Evolutionary conservation across 2,888 invertebrate genomes (phyloP).

Genomic region (Drosophila multiciliata): DNA sequence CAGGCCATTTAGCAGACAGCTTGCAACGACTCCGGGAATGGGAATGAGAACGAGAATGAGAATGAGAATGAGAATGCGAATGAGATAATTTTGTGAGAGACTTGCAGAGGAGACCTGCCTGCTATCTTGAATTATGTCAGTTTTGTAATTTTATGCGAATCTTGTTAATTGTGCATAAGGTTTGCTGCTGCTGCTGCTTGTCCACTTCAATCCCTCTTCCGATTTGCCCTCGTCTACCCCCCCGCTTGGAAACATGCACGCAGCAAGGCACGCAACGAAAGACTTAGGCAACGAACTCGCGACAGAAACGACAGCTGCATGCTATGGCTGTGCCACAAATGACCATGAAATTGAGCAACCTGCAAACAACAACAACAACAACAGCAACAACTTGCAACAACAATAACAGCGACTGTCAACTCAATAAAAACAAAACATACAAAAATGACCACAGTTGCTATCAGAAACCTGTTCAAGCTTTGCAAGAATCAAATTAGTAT

Average conservation of each 20-base stretch:
- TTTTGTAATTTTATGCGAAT: constrained; percentile 79
- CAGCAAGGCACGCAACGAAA: constrained; percentile 56
- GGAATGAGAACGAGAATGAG: constrained; percentile 29
- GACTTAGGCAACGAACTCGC: constrained; percentile 73
- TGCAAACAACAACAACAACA: constrained; percentile 19
- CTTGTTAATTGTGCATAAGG: constrained; percentile 74
- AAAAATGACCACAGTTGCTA: constrained; percentile 7
- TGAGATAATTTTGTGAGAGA: constrained; percentile 61
- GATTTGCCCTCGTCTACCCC: neutral
- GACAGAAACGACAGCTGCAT: constrained; percentile 57
- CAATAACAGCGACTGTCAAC: constrained; percentile 36
- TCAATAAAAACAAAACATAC: neutral
- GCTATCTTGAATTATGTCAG: constrained; percentile 83
- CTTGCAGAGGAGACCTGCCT: constrained; percentile 28
- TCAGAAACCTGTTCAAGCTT: constrained; percentile 1
- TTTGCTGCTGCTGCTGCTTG: constrained; percentile 12
- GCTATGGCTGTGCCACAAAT: constrained; percentile 22
- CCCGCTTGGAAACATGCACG: constrained; percentile 37
- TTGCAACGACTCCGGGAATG: constrained; percentile 44
- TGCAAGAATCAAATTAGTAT: neutral
- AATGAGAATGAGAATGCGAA: constrained; percentile 43
- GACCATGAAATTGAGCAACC: constrained; percentile 45
- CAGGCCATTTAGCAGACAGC: constrained; percentile 73
- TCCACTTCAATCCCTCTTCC: neutral
- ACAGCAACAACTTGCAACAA: constrained; percentile 9